These are phyloP conservation scores for Luffia ferchaultella DNA, from an alignment of 2,888 invertebrate genomes.

Conservation along the genomic window DNA sequence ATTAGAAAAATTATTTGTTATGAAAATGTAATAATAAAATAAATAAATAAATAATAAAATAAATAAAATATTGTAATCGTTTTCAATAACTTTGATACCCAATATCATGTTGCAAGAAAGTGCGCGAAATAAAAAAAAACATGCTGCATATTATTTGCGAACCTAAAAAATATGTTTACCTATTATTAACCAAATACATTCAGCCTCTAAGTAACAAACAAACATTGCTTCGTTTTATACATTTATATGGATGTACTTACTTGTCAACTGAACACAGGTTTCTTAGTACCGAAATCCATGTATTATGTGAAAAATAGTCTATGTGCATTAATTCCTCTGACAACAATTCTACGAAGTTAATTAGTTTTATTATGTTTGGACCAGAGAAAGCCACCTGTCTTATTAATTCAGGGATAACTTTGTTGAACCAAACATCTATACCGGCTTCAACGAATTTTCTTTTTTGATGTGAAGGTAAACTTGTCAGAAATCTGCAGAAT, in stretches of 20 bases:
- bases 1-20: too few species aligned
- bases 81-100: too few species aligned
- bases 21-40: too few species aligned
- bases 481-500: conserved; percentile 32
- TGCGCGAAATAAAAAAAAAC: too few species aligned
- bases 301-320: conserved; percentile 26
- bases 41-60: too few species aligned
- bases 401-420: conserved; percentile 50
- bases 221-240: too few species aligned
- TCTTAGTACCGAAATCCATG: not conserved
- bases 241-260: not conserved
- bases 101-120: too few species aligned
- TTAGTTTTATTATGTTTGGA: conserved; percentile 14
- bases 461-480: conserved; percentile 34
- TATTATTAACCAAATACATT: too few species aligned
- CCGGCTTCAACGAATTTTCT: conserved; percentile 37
- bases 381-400: not conserved
- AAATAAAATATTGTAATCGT: too few species aligned
- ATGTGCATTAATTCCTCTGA: conserved; percentile 36
- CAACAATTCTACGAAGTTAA: conserved; percentile 44
- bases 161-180: too few species aligned
- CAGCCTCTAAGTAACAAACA: too few species aligned
- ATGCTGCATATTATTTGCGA: too few species aligned
- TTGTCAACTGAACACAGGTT: not conserved
- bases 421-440: conserved; percentile 51